A percentile compares a stretch with the other conserved stretches of the same genome.
Evolutionary conservation across 35 echinoderm and acorn worm species (phyloP).

Genomic region (Nesometra sesokonis): DNA sequence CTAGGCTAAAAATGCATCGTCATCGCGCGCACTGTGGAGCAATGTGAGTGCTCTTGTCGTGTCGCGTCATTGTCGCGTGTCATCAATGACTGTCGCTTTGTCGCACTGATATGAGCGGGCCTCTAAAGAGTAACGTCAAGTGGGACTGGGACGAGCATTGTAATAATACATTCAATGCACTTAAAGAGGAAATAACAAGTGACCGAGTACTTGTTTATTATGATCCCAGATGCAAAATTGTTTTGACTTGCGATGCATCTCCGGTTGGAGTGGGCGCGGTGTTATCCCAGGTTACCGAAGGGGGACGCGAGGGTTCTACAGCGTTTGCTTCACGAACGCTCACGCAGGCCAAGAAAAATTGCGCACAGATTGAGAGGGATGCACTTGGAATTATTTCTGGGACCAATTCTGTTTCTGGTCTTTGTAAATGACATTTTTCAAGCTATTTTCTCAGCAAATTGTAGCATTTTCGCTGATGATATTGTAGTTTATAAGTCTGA

Average conservation of each 20-base stretch:
- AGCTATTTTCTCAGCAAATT: too few species aligned
- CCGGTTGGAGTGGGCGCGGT: conserved; percentile 11
- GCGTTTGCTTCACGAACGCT: conserved; percentile 18
- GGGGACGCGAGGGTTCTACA: conserved; percentile 1
- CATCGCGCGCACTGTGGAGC: too few species aligned
- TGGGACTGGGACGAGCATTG: conserved; percentile 45
- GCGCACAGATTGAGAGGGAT: neutral
- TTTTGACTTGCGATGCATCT: conserved; percentile 19
- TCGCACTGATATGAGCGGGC: too few species aligned
- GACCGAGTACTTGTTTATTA: conserved; percentile 43
- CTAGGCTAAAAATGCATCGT: too few species aligned
- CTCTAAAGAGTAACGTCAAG: conserved; percentile 30
- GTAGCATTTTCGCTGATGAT: too few species aligned
- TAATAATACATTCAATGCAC: conserved; percentile 39
- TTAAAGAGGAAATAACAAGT: conserved; percentile 25
- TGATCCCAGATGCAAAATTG: neutral
- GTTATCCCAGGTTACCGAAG: neutral
- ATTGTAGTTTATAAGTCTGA: too few species aligned
- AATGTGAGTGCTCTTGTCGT: too few species aligned
- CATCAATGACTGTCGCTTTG: too few species aligned
- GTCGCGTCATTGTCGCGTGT: too few species aligned
- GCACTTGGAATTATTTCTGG: neutral
- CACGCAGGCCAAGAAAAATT: neutral
- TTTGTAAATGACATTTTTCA: too few species aligned
- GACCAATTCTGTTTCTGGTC: too few species aligned